Base-by-base conservation (phyloP, 2,797 vertebrate species). In the Ispidina picta region DNA sequence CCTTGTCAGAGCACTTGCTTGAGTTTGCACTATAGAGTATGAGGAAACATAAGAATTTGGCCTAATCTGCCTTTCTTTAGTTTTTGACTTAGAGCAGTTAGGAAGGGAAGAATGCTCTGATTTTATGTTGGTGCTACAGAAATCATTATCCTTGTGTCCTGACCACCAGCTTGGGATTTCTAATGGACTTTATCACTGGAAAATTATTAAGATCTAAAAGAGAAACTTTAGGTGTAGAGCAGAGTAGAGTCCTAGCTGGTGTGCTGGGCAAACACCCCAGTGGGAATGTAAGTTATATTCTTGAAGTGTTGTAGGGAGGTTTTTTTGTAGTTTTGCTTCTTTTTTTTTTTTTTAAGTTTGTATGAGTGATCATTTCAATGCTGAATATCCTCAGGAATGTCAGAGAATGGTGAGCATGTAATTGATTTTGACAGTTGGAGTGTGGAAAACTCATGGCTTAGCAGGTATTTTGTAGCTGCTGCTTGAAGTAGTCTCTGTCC, bases 391-490 rank as follows among this genome's bases (percentile, higher is more conserved):
- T 89, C 39, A 55, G 16, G 35, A 74, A 46, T 54, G 39, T n/a
- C 44, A 84, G 58, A 56, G 26, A 75, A 12, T 31, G 25, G 21
- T 54, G 51, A 28, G 43, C 1, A 2, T 29, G 3, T 14, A 9
- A 28, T 60, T 89, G 43, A 21, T 74, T 92, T 55, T 39, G 59
- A 29, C 54, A 39, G 17, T 60, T 70, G 21, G 22, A 35, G 6
- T 52, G 3, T 15, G 15, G 46, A 60, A 88, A 83, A 43, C 48
- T 55, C 0, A 0, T 58, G n/a, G 11, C 13, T 56, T 54, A 54
- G 71, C 17, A 37, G 49, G 26, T 44, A 35, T 60, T 92, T 44
- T 82, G 64, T 86, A 90, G 49, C 21, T 90, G 56, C 54, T 86
- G 69, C 37, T 1, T 60, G 73, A 35, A 41, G n/a, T 55, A 19